A percentile compares a stretch with the other conserved stretches of the same genome.
Evolutionary conservation across 2,888 invertebrate species (phyloP).

Genomic region (Carpatolechia fugitivella): DNA sequence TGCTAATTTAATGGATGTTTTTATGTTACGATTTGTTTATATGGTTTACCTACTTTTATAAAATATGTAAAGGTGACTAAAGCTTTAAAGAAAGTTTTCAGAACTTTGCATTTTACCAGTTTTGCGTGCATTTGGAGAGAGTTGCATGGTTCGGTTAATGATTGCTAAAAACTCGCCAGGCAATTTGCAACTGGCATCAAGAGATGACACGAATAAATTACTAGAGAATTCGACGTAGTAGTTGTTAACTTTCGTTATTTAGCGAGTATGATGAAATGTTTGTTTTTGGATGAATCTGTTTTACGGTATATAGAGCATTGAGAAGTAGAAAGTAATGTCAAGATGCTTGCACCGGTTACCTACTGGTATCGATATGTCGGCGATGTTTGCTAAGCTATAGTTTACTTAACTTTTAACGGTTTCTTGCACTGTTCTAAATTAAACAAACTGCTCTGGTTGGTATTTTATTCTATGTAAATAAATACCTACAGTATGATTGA

Average conservation of each 20-base stretch:
- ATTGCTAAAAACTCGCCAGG: background rate
- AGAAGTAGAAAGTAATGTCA: conserved; percentile 52
- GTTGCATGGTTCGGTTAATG: conserved; percentile 8
- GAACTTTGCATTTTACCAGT: background rate
- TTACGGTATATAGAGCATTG: conserved; percentile 30
- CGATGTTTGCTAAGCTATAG: conserved; percentile 29
- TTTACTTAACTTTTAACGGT: conserved; percentile 29
- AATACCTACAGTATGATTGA: background rate
- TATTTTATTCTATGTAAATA: no score
- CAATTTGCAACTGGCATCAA: background rate
- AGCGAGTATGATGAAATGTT: background rate
- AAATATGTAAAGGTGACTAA: background rate
- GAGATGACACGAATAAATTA: background rate
- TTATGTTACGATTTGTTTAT: conserved; percentile 5
- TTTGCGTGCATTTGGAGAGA: conserved; percentile 5
- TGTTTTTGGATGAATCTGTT: conserved; percentile 1
- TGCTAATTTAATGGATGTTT: conserved; percentile 12
- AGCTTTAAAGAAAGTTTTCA: background rate
- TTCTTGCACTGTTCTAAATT: conserved; percentile 21
- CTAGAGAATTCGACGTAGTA: background rate
- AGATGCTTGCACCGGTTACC: conserved; percentile 39
- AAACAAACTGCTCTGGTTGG: conserved; percentile 3
- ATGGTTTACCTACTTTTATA: background rate
- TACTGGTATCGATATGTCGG: conserved; percentile 2
- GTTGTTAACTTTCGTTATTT: background rate